Evolutionary conservation across 2,888 invertebrate genomes (phyloP).

Genomic region (Trichopria drosophilae): DNA sequence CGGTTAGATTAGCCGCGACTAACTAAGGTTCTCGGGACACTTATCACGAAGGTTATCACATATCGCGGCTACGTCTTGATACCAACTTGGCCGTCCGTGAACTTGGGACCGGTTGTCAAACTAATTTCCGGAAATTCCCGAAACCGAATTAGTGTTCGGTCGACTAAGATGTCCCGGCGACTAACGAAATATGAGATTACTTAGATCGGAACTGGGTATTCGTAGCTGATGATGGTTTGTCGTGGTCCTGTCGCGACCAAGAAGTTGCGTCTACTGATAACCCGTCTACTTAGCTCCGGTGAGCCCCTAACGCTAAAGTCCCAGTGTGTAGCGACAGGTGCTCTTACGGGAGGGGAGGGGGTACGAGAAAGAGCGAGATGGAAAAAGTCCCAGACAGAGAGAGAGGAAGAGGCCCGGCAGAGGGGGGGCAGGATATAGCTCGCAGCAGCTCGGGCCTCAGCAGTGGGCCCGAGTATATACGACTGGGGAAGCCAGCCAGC

Average conservation of each 20-base stretch:
- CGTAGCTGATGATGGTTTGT: slow-evolving; percentile 14
- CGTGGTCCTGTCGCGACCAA: slow-evolving; percentile 52
- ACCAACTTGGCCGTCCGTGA: too few relatives aligned
- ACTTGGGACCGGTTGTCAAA: too few relatives aligned
- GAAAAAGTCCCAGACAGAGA: slow-evolving; percentile 20
- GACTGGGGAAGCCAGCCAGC: slow-evolving; percentile 34
- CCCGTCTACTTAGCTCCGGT: slow-evolving; percentile 56
- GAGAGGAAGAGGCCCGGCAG: too few relatives aligned
- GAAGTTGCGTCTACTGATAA: slow-evolving; percentile 58
- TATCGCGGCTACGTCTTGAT: too few relatives aligned
- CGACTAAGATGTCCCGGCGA: too few relatives aligned
- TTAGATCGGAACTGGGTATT: too few relatives aligned
- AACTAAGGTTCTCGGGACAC: too few relatives aligned
- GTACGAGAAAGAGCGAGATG: slow-evolving; percentile 35
- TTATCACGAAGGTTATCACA: too few relatives aligned
- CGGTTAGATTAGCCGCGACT: too few relatives aligned
- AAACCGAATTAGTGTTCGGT: too few relatives aligned
- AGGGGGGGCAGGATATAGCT: slow-evolving; percentile 35
- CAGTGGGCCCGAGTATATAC: slow-evolving; percentile 31
- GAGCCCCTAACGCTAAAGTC: slow-evolving; percentile 50
- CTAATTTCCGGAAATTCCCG: too few relatives aligned
- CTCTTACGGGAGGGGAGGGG: slow-evolving; percentile 38
- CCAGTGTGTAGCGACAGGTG: slow-evolving; percentile 50
- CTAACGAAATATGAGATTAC: too few relatives aligned
- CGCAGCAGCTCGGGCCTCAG: slow-evolving; percentile 37